phyloP scores from a whole-genome alignment of 2,888 invertebrate genomes.

The Ariolimax columbianus region DNA sequence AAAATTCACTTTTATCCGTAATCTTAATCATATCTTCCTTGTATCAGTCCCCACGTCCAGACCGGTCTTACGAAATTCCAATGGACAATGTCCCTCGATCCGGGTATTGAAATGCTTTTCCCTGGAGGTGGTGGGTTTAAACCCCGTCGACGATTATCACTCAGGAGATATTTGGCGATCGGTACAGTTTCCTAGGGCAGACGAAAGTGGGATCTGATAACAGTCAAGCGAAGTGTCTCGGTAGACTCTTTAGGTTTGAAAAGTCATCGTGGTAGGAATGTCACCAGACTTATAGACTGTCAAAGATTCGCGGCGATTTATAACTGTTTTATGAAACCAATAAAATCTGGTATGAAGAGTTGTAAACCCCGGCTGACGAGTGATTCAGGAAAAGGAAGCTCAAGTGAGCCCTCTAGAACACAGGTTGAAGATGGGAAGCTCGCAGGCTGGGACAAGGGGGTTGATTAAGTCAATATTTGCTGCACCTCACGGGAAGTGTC shows the following conservation, averaged over 20 bases:
- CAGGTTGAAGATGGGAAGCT: slow-evolving; percentile 4
- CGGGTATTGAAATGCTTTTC: no score
- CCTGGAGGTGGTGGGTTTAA: no score
- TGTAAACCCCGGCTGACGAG: slow-evolving; percentile 14
- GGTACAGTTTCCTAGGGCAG: background rate
- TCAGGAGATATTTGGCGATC: background rate
- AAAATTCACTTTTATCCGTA: no score
- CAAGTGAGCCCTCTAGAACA: background rate
- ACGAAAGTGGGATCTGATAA: background rate
- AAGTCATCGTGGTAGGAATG: background rate
- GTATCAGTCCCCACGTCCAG: no score
- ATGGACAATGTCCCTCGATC: no score
- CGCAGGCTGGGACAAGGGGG: background rate
- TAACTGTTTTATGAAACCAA: background rate
- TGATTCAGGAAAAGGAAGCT: background rate
- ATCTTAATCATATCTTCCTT: no score
- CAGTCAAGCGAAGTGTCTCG: background rate
- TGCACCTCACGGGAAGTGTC: slow-evolving; percentile 6
- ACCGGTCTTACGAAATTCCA: no score
- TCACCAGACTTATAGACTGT: background rate
- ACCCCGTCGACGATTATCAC: no score
- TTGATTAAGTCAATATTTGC: slow-evolving; percentile 5
- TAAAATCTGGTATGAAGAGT: background rate
- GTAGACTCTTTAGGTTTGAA: background rate
- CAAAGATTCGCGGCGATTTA: background rate